Evolutionary conservation across 2,797 vertebrate genomes (phyloP).

Genomic region (Lutjanus campechanus): DNA sequence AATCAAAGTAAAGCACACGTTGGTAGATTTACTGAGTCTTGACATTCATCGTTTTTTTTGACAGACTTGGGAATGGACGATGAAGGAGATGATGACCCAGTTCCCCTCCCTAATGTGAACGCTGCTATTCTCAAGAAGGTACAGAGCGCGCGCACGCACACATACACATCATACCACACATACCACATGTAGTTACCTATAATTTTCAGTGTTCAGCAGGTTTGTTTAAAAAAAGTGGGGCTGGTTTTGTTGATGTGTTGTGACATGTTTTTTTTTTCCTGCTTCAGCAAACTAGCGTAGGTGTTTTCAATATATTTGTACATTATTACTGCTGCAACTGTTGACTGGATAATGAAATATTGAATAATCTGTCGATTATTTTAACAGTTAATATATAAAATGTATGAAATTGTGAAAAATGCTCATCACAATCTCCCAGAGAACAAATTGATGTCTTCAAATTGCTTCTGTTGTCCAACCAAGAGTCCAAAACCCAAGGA

Average conservation of each 20-base stretch:
- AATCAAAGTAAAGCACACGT: fast-evolving
- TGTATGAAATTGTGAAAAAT: no score
- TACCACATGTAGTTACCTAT: not conserved
- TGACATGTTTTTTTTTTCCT: not conserved
- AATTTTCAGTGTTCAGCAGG: not conserved
- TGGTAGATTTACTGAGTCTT: not conserved
- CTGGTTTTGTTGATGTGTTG: not conserved
- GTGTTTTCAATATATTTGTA: not conserved
- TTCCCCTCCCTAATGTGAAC: conserved; percentile 98
- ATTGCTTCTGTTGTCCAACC: no score
- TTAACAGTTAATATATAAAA: no score
- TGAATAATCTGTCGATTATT: no score
- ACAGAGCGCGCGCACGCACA: conserved; percentile 23
- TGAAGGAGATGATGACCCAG: conserved; percentile 98
- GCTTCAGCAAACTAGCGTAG: not conserved
- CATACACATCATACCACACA: not conserved
- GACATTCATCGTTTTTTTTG: not conserved
- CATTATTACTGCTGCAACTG: not conserved
- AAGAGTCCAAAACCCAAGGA: no score
- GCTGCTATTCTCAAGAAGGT: conserved; percentile 99
- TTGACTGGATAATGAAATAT: no score
- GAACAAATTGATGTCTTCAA: no score
- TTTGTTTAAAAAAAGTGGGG: no score
- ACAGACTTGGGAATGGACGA: conserved; percentile 99
- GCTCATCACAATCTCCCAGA: no score